A percentile compares a stretch with the other conserved stretches of the same genome.
Evolutionary conservation across 2,113 vertebrate species (phyloP).

Genomic region (Gambusia holbrooki): DNA sequence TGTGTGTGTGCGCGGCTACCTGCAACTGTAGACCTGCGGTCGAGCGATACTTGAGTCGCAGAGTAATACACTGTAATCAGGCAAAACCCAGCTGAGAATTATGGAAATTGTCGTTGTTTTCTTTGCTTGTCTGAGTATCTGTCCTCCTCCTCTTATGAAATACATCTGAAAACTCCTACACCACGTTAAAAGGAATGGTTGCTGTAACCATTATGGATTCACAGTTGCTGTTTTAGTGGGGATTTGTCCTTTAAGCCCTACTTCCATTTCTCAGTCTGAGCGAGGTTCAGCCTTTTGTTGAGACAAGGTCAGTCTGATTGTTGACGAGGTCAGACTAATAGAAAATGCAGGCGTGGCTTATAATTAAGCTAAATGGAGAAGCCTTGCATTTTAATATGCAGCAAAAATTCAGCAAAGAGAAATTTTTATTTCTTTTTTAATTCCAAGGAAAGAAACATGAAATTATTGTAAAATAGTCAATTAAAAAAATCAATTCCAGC

Average conservation of each 20-base stretch:
- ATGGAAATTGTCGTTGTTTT: neutral
- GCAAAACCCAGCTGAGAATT: neutral
- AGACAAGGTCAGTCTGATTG: conserved; percentile 69
- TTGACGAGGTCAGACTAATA: conserved; percentile 65
- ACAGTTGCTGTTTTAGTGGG: conserved; percentile 63
- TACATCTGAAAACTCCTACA: conserved; percentile 6
- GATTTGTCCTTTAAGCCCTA: conserved; percentile 68
- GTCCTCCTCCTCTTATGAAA: neutral
- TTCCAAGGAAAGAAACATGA: neutral
- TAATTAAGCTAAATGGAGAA: conserved; percentile 28
- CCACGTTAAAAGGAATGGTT: conserved; percentile 13
- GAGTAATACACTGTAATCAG: conserved; percentile 9
- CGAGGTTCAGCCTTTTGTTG: conserved; percentile 62
- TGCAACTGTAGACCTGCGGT: conserved; percentile 10
- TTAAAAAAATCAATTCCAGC: neutral
- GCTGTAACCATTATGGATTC: conserved; percentile 62
- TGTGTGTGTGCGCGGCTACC: neutral
- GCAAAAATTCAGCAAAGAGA: conserved; percentile 5
- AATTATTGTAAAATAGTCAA: neutral
- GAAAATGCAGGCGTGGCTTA: conserved; percentile 55
- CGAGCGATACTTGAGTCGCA: conserved; percentile 12
- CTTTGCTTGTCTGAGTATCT: neutral
- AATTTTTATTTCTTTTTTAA: neutral
- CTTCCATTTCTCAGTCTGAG: conserved; percentile 51
- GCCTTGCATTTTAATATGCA: conserved; percentile 12